Conservation (phyloP, 2,888 invertebrate genomes). For the Erebia aethiops region DNA sequence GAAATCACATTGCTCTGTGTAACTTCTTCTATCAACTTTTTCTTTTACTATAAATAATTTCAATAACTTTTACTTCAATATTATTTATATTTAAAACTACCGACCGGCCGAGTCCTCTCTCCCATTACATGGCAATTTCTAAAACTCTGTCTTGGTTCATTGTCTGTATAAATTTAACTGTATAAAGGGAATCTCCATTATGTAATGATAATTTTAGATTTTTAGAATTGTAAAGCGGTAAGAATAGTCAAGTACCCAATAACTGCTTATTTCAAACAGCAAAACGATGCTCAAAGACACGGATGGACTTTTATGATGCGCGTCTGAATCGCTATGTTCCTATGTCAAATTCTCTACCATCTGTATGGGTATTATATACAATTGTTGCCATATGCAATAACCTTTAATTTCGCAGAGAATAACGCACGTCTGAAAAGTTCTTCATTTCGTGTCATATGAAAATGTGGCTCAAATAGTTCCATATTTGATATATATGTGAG, state of each 20-base stretch:
- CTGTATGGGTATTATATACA: not conserved
- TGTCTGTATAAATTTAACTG: too few species aligned
- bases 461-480: not conserved
- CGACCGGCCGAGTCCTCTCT: too few species aligned
- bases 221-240: not conserved
- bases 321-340: not conserved
- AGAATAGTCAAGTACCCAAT: slow-evolving; percentile 2
- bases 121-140: too few species aligned
- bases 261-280: not conserved
- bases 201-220: too few species aligned
- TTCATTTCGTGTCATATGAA: not conserved
- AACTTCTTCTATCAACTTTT: too few species aligned
- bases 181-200: too few species aligned
- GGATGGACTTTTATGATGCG: not conserved
- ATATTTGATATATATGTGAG: too few species aligned
- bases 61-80: too few species aligned
- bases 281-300: slow-evolving; percentile 4
- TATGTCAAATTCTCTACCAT: not conserved
- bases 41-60: too few species aligned
- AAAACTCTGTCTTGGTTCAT: too few species aligned
- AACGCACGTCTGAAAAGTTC: not conserved
- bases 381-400: not conserved
- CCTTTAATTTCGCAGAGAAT: not conserved
- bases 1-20: too few species aligned
- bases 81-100: too few species aligned